Evolutionary conservation across 2,797 vertebrate species (phyloP), one percentile per base, ranked within the genome.

Genomic region (Eupleurogrammus muticus): DNA sequence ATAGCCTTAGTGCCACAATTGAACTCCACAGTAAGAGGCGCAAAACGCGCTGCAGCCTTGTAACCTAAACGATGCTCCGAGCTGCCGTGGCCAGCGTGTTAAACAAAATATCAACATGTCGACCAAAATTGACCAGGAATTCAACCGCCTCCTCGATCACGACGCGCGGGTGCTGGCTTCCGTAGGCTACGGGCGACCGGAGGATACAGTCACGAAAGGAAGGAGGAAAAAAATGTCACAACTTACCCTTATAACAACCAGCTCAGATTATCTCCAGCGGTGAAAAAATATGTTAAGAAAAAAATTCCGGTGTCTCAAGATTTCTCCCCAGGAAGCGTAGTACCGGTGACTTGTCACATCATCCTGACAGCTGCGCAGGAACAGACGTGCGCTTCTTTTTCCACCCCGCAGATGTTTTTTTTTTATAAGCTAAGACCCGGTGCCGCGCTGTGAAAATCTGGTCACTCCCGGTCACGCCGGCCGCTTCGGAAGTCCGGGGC

Each of bases 271-370:
- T 84, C 77, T 67, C 75, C 87, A 72, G 86, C 80, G 58, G 75
- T 40, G 72, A 35, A 42, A 66, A 21, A 60, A 40, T n/a, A n/a
- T n/a, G n/a, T n/a, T n/a, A 38, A 49, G 28, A 59, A 77, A 70
- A 81, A 79, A 36, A 58, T 76, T 81, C 80, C 67, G 69, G 53
- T 23, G 65, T 58, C 55, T 66, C 75, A 66, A 66, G 72, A 70
- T 86, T 73, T 67, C 48, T 62, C 52, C 58, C 72, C 57, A 77
- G 57, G 54, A 71, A 70, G 81, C 80, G 69, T 72, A 60, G 69
- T 72, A 60, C 54, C 55, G 69, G 49, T 36, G 80, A 79, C 74
- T 73, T 77, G 89, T 95, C 93, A 94, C 93, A 93, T 93, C 93
- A 90, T 94, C 86, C 64, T 77, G 78, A 57, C 52, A 70, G 82